phyloP scores from a whole-genome alignment of 2,797 vertebrate genomes.

The Schizopygopsis pylzovi region DNA sequence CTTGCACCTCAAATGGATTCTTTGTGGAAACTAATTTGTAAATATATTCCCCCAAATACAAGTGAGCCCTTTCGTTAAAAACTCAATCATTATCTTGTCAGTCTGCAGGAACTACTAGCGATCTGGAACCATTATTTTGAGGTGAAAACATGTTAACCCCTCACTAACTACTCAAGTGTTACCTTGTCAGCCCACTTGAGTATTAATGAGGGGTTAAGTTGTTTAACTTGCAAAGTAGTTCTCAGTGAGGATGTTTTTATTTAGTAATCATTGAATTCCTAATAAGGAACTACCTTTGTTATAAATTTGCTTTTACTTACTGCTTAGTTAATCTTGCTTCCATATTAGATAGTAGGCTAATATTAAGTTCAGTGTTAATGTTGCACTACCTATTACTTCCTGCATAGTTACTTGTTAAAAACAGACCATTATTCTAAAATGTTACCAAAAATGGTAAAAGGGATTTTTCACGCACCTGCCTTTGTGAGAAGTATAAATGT shows the following conservation, averaged over 20 bases:
- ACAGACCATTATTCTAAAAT: not conserved
- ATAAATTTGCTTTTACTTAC: not conserved
- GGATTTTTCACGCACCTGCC: not conserved
- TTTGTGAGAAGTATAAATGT: not conserved
- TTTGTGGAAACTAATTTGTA: too few species aligned
- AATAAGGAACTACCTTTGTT: not conserved
- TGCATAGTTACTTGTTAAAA: not conserved
- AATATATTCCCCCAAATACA: too few species aligned
- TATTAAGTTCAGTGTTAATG: not conserved
- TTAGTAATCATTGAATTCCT: not conserved
- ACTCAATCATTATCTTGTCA: too few species aligned
- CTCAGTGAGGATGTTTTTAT: not conserved
- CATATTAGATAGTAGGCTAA: not conserved
- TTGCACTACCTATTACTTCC: not conserved
- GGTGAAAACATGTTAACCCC: too few species aligned
- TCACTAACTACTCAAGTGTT: too few species aligned
- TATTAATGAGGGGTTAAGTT: too few species aligned
- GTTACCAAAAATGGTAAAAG: not conserved
- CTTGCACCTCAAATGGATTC: too few species aligned
- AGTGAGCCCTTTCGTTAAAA: too few species aligned
- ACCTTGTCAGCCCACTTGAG: too few species aligned
- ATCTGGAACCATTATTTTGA: too few species aligned
- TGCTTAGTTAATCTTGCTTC: not conserved
- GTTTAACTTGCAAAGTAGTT: too few species aligned
- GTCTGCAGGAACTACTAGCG: too few species aligned